Evolutionary conservation across 2,797 vertebrate genomes (phyloP).

Genomic region (Garrulus glandarius): DNA sequence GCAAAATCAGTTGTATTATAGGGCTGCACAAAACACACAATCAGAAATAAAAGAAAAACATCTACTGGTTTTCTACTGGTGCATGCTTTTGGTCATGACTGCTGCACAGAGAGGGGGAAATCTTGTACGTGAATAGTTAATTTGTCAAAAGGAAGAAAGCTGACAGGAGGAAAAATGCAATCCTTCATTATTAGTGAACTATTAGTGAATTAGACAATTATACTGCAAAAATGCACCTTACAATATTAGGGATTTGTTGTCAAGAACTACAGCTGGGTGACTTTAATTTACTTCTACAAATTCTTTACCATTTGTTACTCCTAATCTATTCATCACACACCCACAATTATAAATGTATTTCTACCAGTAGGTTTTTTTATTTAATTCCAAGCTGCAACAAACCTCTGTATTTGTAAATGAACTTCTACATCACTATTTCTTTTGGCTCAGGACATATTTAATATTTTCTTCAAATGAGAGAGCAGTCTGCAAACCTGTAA

Average conservation of each 20-base stretch:
- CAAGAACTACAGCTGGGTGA: neutral
- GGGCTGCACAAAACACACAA: neutral
- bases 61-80: neutral
- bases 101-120: neutral
- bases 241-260: neutral
- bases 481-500: conserved; percentile 7
- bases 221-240: neutral
- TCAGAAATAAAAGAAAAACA: neutral
- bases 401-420: neutral
- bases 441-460: neutral
- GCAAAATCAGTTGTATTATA: neutral
- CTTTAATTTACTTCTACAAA: neutral
- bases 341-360: neutral
- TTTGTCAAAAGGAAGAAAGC: neutral
- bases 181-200: neutral
- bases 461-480: conserved; percentile 33
- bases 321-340: neutral
- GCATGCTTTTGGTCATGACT: neutral
- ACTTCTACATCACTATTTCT: neutral
- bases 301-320: neutral
- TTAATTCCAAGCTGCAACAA: neutral
- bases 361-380: neutral
- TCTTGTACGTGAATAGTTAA: neutral
- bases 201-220: neutral
- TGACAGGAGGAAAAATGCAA: neutral